Evolutionary conservation across 1,140 invertebrate species (phyloP).

Genomic region (Caenorhabditis briggsae): DNA sequence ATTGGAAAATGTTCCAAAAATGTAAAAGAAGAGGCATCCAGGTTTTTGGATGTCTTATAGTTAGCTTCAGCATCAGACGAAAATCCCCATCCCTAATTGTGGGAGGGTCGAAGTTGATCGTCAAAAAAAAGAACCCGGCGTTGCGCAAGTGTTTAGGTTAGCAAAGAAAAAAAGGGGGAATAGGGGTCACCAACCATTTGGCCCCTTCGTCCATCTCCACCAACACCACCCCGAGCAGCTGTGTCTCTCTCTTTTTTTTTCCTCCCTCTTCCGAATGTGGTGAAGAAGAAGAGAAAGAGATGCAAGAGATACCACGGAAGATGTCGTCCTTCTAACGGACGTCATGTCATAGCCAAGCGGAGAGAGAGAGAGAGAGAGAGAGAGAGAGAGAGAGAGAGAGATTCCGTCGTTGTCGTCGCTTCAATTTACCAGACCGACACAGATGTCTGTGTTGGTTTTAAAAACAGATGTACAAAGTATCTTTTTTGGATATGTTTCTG

Average conservation of each 20-base stretch:
- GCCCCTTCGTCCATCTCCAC: background rate
- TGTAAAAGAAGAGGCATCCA: too few relatives aligned
- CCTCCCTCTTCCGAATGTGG: background rate
- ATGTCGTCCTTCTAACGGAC: background rate
- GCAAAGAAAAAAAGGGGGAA: too few relatives aligned
- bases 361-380: background rate
- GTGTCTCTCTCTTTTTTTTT: background rate
- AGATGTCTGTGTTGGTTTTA: slow-evolving; percentile 9
- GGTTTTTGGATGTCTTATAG: too few relatives aligned
- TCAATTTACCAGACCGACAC: slow-evolving; percentile 13
- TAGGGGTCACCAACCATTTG: background rate
- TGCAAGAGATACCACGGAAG: slow-evolving; percentile 37
- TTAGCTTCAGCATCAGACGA: too few relatives aligned
- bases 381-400: background rate
- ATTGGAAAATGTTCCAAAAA: too few relatives aligned
- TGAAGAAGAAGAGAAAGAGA: slow-evolving; percentile 11
- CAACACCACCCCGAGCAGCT: slow-evolving; percentile 26
- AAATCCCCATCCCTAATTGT: too few relatives aligned
- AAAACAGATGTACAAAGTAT: background rate
- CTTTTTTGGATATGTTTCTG: background rate
- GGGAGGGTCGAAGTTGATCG: too few relatives aligned
- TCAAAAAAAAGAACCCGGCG: too few relatives aligned
- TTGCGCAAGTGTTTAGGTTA: too few relatives aligned
- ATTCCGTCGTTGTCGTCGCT: slow-evolving; percentile 10
- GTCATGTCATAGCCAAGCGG: background rate